Evolutionary conservation across 2,113 vertebrate genomes (phyloP), one percentile per base, ranked within the genome.

Genomic region (Semicossyphus pulcher): DNA sequence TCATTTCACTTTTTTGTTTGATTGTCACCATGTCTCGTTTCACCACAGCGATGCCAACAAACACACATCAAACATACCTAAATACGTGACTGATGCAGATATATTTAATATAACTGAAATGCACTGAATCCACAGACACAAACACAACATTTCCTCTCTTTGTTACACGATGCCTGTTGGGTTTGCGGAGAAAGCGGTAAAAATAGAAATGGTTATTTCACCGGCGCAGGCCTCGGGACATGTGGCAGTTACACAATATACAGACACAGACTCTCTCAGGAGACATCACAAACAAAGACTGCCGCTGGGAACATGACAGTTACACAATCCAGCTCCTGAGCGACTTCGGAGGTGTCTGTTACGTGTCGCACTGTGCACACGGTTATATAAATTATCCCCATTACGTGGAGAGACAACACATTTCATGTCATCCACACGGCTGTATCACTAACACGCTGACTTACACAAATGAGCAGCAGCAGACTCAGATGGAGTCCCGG

Each of bases 311-410:
- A 79, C 52, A 68, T 42, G 57, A 74, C 65, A 70, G 62, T 83
- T 84, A 86, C 81, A 80, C 76, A 87, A 86, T 73, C 57, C 61
- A 61, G 76, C 61, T 52, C 49, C 47, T 62, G 68, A 80, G 57
- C 36, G 74, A 59, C 67, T 86, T 21, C 69, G 29, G 23, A 44
- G 84, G 76, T 81, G 69, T 85, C 61, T 59, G 16, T 86, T 83
- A 69, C 69, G 10, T 70, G 72, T 75, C 52, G 28, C 29, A 71
- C 81, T 72, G 76, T 70, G 26, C 41, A 28, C 28, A 3, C 7
- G 26, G 58, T 86, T 84, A 70, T 53, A 82, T 88, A 81, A 92
- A 90, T 86, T 15, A 72, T 76, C 66, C n/a, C 42, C 20, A 20
- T 81, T 47, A 74, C 44, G 44, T 69, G 65, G 64, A 58, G 76